Conservation (phyloP, 1,140 invertebrate genomes). For the Bombus superbus region DNA sequence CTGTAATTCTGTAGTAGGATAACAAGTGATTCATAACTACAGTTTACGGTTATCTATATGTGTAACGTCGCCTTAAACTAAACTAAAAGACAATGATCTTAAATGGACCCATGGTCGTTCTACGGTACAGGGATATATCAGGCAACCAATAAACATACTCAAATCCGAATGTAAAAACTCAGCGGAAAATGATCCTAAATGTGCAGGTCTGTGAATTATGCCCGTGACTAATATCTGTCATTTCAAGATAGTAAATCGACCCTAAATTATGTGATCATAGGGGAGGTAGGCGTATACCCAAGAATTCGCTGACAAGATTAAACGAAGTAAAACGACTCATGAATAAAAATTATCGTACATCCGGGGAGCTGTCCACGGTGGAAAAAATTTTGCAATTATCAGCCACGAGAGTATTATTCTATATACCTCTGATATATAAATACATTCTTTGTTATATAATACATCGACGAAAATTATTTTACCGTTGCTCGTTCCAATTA, state of each 20-base stretch:
- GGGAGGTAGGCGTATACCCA: slow-evolving; percentile 31
- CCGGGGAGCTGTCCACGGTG: too few relatives aligned
- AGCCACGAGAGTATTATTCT: background rate
- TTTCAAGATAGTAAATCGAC: slow-evolving; percentile 69
- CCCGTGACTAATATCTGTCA: slow-evolving; percentile 67
- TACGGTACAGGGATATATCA: slow-evolving; percentile 15
- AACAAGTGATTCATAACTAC: background rate
- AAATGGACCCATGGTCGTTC: background rate
- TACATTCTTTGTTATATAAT: too few relatives aligned
- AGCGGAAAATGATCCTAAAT: slow-evolving; percentile 63
- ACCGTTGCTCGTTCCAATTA: too few relatives aligned
- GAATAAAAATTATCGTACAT: background rate
- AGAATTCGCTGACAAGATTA: slow-evolving; percentile 69
- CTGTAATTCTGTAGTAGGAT: background rate
- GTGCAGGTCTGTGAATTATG: slow-evolving; percentile 71
- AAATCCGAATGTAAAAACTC: slow-evolving; percentile 45
- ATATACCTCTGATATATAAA: background rate
- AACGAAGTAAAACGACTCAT: slow-evolving; percentile 72
- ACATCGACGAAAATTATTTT: too few relatives aligned
- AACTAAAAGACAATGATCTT: slow-evolving; percentile 35
- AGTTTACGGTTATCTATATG: background rate
- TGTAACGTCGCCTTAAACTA: slow-evolving; percentile 4
- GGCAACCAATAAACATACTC: slow-evolving; percentile 32
- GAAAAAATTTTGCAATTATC: background rate
- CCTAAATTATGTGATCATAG: slow-evolving; percentile 61